These are phyloP conservation scores for Micropoecilia bifurca DNA, from an alignment of 2,797 vertebrate genomes.

Conservation along the genomic window DNA sequence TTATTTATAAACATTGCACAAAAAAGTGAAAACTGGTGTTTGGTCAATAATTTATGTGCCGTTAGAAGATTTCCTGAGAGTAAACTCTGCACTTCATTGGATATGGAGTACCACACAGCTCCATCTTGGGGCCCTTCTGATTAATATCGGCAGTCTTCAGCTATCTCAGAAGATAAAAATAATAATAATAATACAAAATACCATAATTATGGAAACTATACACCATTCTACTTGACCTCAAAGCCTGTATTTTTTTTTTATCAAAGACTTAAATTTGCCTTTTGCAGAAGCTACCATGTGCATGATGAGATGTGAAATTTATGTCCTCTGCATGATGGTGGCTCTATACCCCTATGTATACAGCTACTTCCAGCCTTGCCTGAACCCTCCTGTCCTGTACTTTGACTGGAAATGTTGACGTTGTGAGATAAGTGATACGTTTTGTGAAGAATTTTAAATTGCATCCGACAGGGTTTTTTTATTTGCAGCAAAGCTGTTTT, in stretches of 20 bases:
- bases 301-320: background rate
- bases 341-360: background rate
- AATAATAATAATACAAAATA: background rate
- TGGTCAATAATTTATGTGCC: background rate
- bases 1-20: background rate
- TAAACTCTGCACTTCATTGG: background rate
- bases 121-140: background rate
- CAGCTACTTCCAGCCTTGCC: background rate
- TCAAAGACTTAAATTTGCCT: background rate
- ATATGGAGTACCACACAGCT: background rate
- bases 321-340: background rate
- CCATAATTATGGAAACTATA: background rate
- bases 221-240: background rate
- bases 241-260: too few relatives aligned
- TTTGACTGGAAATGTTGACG: background rate
- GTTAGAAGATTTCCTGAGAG: background rate
- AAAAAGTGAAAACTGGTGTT: background rate
- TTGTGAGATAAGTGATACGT: too few relatives aligned
- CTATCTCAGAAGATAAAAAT: background rate
- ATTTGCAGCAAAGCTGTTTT: background rate
- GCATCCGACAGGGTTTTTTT: background rate
- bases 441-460: too few relatives aligned
- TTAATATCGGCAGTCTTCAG: background rate
- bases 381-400: background rate
- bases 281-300: background rate